Evolutionary conservation across 2,888 invertebrate species (phyloP), one percentile per base, ranked within the genome.

Genomic region (Poecilus cupreus): DNA sequence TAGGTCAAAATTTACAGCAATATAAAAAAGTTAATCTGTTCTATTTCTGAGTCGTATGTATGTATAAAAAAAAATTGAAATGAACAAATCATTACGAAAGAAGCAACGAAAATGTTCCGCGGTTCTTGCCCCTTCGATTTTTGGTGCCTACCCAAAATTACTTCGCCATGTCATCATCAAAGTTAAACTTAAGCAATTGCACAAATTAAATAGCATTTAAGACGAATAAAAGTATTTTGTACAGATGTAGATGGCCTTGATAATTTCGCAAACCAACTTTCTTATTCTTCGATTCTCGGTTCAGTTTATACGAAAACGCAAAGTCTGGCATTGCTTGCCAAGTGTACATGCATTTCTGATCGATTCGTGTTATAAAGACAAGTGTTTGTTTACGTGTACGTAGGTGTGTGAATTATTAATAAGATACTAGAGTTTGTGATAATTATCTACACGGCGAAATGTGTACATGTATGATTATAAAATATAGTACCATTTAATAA

Each of bases 251-350:
- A 11, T 18, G 39, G 32, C 64, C 64, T 68, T 68, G 37, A 68
- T 18, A 8, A 68, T 68, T 68, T 68, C 37, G 64, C 64, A 68
- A 68, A 1, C 18, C 0, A 39, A 68, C 64, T 68, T 68, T 68
- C 64, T 18, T 24, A 60, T 16, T 26, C 18, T 68, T 37, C n/a
- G 32, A 37, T 13, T 32, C 60, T 60, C 13, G 11, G 37, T 68
- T 10, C 8, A 37, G 18, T 51, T 51, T 51, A 51, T 18, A 51
- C 18, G 54, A 22, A 54, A 24, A 11, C 26, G 16, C 2, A 13
- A 1, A n/a, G 39, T 18, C 16, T 51, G 3, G 64, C 37, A 18
- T 68, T 24, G 13, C 24, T 60, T 68, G 18, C 32, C 37, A 37
- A 37, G 64, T 68, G 16, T 10, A 10, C 8, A 5, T 68, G 64